Evolutionary conservation across 2,113 vertebrate genomes (phyloP), one percentile per base, ranked within the genome.

Genomic region (Oplegnathus fasciatus): DNA sequence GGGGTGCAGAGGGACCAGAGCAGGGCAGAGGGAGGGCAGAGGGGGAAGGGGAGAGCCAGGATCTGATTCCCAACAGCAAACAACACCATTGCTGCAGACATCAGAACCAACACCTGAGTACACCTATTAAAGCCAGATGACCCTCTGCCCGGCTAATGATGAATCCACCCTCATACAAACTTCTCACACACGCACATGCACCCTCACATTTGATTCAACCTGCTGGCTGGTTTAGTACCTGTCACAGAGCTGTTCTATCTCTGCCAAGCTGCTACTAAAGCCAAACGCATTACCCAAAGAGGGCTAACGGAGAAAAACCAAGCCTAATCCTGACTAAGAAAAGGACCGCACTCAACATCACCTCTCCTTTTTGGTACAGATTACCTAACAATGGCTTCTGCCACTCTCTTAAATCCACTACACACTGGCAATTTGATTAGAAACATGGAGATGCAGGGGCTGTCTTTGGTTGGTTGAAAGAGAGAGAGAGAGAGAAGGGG

Each of bases 11-110:
- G 94, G 91, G 93, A 94, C 92, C 62, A 28, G 86, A 52, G 87
- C 78, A 65, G 91, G 86, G 87, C 70, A 78, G 86, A 78, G 90
- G 86, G 89, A 80, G 69, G 88, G 87, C 26, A 50, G 83, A 32
- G 75, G 82, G 90, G 79, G 82, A 40, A 62, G 83, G 72, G 78
- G 72, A 26, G 74, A 77, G 69, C 71, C 73, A 60, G 84, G 85
- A 89, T 78, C 84, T 86, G 92, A 93, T 93, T 94, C 93, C 93
- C 93, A 80, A 92, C 91, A 93, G 93, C 91, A 95, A 95, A 95
- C 91, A 95, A 78, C 86, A 78, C 69, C 81, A 64, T 74, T 37
- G 87, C 89, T 57, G 82, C 81, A 88, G 87, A 92, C 86, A 94
- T 89, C 89, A 93, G 87, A 89, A 87, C 83, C 90, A 86, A 88